These are phyloP conservation scores for Onchidella celtica DNA, from an alignment of 2,888 invertebrate species.

Conservation along the genomic window DNA sequence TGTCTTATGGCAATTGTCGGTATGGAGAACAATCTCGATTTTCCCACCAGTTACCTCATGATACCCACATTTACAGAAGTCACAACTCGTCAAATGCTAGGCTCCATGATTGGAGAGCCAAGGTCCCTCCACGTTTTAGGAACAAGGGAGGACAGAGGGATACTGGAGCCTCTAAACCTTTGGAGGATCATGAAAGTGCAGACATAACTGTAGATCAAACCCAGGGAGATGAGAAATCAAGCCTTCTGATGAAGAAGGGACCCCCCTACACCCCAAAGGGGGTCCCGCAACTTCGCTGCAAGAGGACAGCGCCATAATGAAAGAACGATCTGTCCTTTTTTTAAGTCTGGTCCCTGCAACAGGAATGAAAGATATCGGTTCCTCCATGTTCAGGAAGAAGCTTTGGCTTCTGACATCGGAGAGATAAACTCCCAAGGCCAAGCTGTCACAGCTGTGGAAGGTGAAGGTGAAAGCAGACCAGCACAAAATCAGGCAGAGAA, in stretches of 20 bases:
- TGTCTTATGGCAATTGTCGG: slow-evolving; percentile 58
- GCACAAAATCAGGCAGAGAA: neutral
- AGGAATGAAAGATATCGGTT: slow-evolving; percentile 65
- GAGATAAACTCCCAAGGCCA: no score
- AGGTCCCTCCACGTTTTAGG: slow-evolving; percentile 36
- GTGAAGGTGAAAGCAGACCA: neutral
- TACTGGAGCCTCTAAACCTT: neutral
- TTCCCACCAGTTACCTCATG: slow-evolving; percentile 51
- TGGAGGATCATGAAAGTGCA: neutral
- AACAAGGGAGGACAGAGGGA: slow-evolving; percentile 3
- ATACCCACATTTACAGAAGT: neutral
- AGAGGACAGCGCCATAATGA: neutral
- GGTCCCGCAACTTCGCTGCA: neutral
- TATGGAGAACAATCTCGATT: slow-evolving; percentile 63
- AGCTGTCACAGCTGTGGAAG: slow-evolving; percentile 26
- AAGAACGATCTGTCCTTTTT: slow-evolving; percentile 55
- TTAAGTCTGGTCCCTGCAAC: slow-evolving; percentile 61
- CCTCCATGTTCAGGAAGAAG: slow-evolving; percentile 54
- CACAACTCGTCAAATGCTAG: neutral
- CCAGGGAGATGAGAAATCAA: neutral
- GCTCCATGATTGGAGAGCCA: neutral
- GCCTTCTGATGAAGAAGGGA: neutral
- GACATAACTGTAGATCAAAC: neutral
- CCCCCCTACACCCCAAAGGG: neutral
- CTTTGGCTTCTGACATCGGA: neutral